Percentiles rank a stretch among this genome's conserved stretches.
phyloP scores from a whole-genome alignment of 2,113 vertebrate species.

The Tricholaema leucomelas region DNA sequence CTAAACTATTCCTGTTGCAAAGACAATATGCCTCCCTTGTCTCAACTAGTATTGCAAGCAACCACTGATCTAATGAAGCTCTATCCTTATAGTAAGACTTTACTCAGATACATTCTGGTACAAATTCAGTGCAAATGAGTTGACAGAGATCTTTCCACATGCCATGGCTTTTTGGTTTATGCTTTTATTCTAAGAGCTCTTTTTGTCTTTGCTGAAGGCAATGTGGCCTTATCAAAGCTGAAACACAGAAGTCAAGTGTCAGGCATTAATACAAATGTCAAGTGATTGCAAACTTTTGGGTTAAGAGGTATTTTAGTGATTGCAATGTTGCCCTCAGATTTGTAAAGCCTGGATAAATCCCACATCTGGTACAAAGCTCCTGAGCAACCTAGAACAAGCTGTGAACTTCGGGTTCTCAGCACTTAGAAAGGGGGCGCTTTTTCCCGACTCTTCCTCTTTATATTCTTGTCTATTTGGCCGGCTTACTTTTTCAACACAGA shows the following conservation, averaged over 20 bases:
- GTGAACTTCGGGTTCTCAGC: neutral
- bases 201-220: neutral
- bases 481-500: neutral
- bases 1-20: neutral
- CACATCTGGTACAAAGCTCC: neutral
- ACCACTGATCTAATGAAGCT: neutral
- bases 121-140: neutral
- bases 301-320: conserved; percentile 23
- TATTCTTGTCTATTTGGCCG: neutral
- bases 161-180: neutral
- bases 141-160: neutral
- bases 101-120: neutral
- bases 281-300: conserved; percentile 34
- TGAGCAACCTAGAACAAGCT: neutral
- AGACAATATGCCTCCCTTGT: neutral
- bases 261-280: conserved; percentile 55
- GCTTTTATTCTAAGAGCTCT: neutral
- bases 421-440: neutral
- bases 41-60: neutral
- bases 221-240: conserved; percentile 28
- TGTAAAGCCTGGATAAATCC: neutral
- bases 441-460: neutral
- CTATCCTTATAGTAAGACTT: neutral
- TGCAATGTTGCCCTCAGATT: neutral
- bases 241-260: conserved; percentile 37